Evolutionary conservation across 2,113 vertebrate genomes (phyloP).

Genomic region (Struthio camelus): DNA sequence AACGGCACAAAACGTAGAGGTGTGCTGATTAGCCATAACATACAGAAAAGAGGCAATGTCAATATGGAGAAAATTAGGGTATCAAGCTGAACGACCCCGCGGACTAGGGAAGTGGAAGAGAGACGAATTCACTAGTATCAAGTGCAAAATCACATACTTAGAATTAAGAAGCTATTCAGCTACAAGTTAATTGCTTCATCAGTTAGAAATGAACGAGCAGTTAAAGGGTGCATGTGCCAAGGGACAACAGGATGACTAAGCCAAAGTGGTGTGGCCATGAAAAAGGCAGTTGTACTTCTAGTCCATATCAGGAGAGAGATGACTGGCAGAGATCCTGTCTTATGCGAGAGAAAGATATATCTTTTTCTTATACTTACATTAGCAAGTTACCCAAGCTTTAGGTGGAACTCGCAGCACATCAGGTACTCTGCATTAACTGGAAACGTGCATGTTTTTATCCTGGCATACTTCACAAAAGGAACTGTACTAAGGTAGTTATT

Average conservation of each 20-base stretch:
- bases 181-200: slow-evolving; percentile 27
- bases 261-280: fast-evolving
- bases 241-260: not conserved
- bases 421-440: not conserved
- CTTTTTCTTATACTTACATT: not conserved
- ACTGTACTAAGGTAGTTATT: not conserved
- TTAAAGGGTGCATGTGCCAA: not conserved
- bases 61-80: not conserved
- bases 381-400: not conserved
- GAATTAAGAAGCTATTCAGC: not conserved
- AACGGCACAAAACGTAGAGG: not conserved
- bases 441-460: not conserved
- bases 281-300: not conserved
- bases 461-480: not conserved
- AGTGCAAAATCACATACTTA: not conserved
- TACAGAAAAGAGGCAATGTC: not conserved
- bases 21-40: not conserved
- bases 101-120: not conserved
- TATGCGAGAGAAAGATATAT: not conserved
- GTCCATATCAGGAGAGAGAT: not conserved
- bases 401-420: not conserved
- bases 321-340: not conserved
- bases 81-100: not conserved
- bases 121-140: not conserved
- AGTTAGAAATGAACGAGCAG: slow-evolving; percentile 1